Evolutionary conservation across 2,888 invertebrate genomes (phyloP), one percentile per base, ranked within the genome.

Genomic region (Deladenus siricidicola): DNA sequence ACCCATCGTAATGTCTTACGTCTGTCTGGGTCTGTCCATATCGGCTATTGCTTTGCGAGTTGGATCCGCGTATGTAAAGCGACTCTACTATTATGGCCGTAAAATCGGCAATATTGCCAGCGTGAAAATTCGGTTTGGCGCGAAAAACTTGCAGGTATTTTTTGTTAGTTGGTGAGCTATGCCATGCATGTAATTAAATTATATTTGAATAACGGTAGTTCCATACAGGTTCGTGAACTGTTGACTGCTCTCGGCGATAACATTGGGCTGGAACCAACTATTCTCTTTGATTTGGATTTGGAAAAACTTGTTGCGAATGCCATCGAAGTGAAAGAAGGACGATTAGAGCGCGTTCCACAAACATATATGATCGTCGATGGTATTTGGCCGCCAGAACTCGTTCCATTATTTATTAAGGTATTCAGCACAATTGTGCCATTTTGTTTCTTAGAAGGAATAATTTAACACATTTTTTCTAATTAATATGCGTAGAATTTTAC

Each of bases 1-100:
- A 4, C 76, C 76, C 4, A 60, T 77, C 48, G 71, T 75, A 29
- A 72, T 76, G 39, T 60, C 70, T 51, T 76, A 76, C 65, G 73
- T 76, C 58, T 72, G 72, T 54, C 66, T 77, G 45, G 76, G 76
- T 19, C 65, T 76, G 19, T 73, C 73, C 53, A 73, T 76, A 48
- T 77, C 76, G 30, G 77, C 76, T n/a, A 74, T 77, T 49, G 76
- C 76, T 29, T 60, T 76, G 53, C 75, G 74, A 69, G 29, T 76
- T 56, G 76, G 76, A n/a, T 70, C 71, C 28, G 64, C 72, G 26
- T 76, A 76, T 60, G 76, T 76, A 10, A 59, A 72, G 26, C 73
- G 72, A 49, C 54, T 76, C 48, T 77, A 75, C 54, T 77, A 71
- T 57, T 65, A 73, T 34, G 75, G 75, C 1, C 66, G 70, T 39